Conservation (phyloP, 2,113 vertebrate species). For the Erpornis zantholeuca region DNA sequence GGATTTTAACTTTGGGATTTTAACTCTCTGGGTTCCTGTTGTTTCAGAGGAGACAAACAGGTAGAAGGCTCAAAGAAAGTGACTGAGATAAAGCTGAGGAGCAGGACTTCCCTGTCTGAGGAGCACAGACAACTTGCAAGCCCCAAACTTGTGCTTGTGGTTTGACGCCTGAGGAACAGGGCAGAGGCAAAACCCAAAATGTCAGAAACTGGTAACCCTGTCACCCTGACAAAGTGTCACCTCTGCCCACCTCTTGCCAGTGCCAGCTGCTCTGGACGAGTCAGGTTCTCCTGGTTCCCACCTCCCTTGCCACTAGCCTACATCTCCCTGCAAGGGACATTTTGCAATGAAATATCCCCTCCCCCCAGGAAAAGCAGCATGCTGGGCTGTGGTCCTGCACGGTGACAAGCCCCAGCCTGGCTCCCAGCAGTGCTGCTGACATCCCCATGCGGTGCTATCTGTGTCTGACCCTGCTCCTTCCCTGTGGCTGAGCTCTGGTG, state of each 20-base stretch:
- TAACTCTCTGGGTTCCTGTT: neutral
- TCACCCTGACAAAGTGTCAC: neutral
- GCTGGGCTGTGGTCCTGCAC: neutral
- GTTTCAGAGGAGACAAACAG: neutral
- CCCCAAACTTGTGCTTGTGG: fast-evolving
- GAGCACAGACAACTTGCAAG: neutral
- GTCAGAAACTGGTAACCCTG: neutral
- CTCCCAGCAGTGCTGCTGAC: neutral
- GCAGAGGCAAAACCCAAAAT: neutral
- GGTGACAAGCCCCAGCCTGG: neutral
- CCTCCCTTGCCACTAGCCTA: neutral
- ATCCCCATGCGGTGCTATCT: neutral
- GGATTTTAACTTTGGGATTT: neutral
- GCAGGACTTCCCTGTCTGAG: neutral
- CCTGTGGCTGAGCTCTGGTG: neutral
- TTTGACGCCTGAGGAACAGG: fast-evolving
- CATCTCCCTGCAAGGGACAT: neutral
- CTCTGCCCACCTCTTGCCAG: neutral
- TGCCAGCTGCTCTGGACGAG: fast-evolving
- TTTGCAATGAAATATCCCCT: neutral
- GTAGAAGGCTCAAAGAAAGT: neutral
- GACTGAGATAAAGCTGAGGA: neutral
- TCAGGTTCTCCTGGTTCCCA: neutral
- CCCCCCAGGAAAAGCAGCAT: neutral
- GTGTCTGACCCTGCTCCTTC: neutral